These are phyloP conservation scores for Siniperca scherzeri DNA, from an alignment of 2,797 vertebrate species.

Conservation along the genomic window DNA sequence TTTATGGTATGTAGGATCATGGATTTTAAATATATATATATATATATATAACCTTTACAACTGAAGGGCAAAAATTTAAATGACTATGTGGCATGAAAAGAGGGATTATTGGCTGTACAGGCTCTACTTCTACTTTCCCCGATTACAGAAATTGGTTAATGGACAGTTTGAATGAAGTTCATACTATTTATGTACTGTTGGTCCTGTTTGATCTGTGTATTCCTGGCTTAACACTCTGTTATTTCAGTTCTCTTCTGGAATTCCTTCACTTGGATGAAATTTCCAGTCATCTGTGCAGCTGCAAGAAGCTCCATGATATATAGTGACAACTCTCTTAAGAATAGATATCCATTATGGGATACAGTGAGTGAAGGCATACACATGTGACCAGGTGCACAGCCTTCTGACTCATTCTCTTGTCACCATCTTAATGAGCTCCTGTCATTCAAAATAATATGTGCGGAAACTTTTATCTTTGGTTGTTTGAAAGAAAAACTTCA, in stretches of 20 bases:
- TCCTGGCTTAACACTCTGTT: background rate
- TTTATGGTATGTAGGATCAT: background rate
- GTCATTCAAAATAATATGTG: slow-evolving; percentile 53
- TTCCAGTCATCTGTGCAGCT: slow-evolving; percentile 65
- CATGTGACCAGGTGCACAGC: slow-evolving; percentile 65
- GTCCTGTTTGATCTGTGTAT: slow-evolving; percentile 17
- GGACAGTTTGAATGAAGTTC: slow-evolving; percentile 13
- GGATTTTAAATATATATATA: too few relatives aligned
- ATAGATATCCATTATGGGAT: slow-evolving; percentile 43
- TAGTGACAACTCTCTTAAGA: slow-evolving; percentile 41
- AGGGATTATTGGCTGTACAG: background rate
- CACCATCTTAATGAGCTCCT: slow-evolving; percentile 64
- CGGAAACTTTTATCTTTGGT: slow-evolving; percentile 9
- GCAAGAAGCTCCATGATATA: slow-evolving; percentile 58
- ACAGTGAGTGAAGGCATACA: slow-evolving; percentile 34
- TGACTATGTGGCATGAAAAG: background rate
- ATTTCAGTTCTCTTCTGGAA: slow-evolving; percentile 34
- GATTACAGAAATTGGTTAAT: slow-evolving; percentile 10
- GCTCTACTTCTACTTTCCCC: background rate
- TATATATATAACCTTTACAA: background rate
- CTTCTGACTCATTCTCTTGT: slow-evolving; percentile 56
- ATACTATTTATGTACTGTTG: slow-evolving; percentile 1
- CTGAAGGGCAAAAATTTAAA: background rate
- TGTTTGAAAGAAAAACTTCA: background rate
- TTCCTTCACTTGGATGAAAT: slow-evolving; percentile 47